Evolutionary conservation across 2,113 vertebrate genomes (phyloP).

Genomic region (Sakesphorus luctuosus): DNA sequence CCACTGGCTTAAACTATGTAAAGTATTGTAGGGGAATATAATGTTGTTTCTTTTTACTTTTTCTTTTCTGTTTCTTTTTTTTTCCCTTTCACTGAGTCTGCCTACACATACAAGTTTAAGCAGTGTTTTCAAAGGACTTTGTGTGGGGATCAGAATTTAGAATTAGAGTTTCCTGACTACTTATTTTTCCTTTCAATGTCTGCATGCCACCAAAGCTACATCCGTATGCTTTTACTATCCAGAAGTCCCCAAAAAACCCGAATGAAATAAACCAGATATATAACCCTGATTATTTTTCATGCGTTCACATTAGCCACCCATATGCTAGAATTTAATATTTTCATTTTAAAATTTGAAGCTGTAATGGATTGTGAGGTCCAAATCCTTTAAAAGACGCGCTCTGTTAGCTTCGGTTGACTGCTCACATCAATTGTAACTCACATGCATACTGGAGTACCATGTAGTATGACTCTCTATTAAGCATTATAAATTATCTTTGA

Average conservation of each 20-base stretch:
- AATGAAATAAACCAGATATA: neutral
- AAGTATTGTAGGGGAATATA: neutral
- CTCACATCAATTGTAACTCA: neutral
- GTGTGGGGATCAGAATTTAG: neutral
- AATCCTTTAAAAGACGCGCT: neutral
- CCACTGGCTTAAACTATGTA: neutral
- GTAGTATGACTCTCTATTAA: neutral
- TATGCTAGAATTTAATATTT: neutral
- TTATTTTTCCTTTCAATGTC: neutral
- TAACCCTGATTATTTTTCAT: neutral
- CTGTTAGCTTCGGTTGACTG: conserved; percentile 31
- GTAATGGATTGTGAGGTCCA: neutral
- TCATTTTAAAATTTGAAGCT: neutral
- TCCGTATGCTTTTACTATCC: neutral
- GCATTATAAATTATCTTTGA: neutral
- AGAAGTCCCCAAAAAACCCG: neutral
- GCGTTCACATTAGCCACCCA: neutral
- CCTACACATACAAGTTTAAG: neutral
- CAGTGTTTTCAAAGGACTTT: neutral
- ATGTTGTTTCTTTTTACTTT: neutral
- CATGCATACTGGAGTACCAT: neutral
- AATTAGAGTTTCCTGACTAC: neutral
- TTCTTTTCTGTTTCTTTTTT: neutral
- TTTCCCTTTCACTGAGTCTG: neutral
- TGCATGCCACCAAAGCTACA: neutral